phyloP scores from a whole-genome alignment of 2,797 vertebrate species.

The Notoglanidium macrostoma region DNA sequence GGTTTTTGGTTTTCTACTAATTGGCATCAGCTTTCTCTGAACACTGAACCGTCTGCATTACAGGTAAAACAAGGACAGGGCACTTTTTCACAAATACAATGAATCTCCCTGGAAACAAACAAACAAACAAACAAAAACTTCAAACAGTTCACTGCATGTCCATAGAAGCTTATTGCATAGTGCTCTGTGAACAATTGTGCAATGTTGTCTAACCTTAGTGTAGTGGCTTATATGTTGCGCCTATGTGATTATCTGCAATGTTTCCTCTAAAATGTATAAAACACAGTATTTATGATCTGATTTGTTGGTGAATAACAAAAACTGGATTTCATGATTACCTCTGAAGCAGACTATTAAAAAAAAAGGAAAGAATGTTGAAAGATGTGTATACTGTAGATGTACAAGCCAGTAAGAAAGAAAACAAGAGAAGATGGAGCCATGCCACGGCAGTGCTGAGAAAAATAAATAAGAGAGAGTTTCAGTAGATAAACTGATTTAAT shows the following conservation, averaged over 20 bases:
- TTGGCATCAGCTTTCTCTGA: slow-evolving; percentile 35
- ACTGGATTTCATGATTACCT: not conserved
- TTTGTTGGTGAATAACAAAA: not conserved
- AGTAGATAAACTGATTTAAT: slow-evolving; percentile 37
- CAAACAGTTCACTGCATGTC: slow-evolving; percentile 13
- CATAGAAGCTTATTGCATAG: slow-evolving; percentile 85
- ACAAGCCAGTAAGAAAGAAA: not conserved
- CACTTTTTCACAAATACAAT: slow-evolving; percentile 27
- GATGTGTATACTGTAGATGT: slow-evolving; percentile 7
- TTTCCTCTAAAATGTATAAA: not conserved
- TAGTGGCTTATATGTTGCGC: slow-evolving; percentile 9
- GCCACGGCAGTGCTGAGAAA: slow-evolving; percentile 55
- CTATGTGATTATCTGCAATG: not conserved
- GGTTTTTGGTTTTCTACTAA: slow-evolving; percentile 43
- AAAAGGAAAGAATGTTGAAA: not conserved
- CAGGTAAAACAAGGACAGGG: slow-evolving; percentile 21
- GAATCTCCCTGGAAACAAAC: not conserved
- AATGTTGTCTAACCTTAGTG: slow-evolving; percentile 26
- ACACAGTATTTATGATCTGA: not conserved
- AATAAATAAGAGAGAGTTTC: slow-evolving; percentile 5
- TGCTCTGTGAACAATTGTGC: slow-evolving; percentile 73
- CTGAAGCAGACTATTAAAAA: slow-evolving; percentile 20
- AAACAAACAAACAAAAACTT: not conserved
- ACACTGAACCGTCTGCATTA: slow-evolving; percentile 30
- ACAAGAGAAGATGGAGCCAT: slow-evolving; percentile 39